phyloP scores from a whole-genome alignment of 2,113 vertebrate genomes.

The Edolisoma coerulescens region DNA sequence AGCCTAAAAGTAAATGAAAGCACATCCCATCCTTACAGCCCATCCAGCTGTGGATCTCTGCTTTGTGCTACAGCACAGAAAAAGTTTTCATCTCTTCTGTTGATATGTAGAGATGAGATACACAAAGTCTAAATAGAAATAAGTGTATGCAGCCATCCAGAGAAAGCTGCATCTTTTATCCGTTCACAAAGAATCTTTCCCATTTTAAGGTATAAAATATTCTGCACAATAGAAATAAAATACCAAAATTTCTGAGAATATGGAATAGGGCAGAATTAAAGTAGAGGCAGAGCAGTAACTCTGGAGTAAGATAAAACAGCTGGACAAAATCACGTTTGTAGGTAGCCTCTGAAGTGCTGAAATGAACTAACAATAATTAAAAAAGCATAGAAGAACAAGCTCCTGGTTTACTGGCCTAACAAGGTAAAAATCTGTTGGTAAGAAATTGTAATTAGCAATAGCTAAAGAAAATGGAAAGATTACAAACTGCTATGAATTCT shows the following conservation, averaged over 20 bases:
- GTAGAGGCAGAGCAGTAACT: neutral
- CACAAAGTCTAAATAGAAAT: neutral
- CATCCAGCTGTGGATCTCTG: neutral
- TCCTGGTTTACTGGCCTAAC: neutral
- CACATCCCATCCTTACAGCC: neutral
- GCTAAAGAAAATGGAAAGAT: neutral
- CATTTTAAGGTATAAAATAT: neutral
- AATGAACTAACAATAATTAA: neutral
- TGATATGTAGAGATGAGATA: neutral
- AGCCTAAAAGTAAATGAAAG: neutral
- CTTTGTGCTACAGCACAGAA: neutral
- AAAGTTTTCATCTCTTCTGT: neutral
- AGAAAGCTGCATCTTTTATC: neutral
- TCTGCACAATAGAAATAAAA: neutral
- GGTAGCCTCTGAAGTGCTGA: neutral
- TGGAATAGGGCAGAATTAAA: neutral
- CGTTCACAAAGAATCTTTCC: neutral
- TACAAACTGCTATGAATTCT: neutral
- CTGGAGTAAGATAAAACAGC: neutral
- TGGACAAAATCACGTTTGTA: neutral
- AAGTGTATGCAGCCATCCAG: neutral
- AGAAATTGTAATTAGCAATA: neutral
- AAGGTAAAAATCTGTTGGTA: neutral
- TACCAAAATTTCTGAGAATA: neutral
- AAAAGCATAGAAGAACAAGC: neutral